Percentiles rank a stretch among this genome's conserved stretches.
Conservation (phyloP, 2,113 vertebrate species). For the Okapia johnstoni region DNA sequence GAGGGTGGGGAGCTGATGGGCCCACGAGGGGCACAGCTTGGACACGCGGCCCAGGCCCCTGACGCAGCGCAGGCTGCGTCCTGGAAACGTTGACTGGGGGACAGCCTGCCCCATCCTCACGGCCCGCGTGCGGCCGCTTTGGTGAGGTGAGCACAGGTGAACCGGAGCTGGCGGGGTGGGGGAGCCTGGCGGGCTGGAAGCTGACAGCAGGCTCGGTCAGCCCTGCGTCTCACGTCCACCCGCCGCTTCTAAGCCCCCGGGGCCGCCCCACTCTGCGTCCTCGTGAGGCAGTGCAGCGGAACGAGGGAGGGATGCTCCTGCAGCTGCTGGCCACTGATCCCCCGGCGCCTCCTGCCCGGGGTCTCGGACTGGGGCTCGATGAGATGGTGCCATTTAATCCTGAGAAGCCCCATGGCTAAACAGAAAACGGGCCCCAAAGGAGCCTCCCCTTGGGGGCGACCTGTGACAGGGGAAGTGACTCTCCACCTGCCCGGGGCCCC, state of each 20-base stretch:
- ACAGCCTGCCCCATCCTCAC: not conserved
- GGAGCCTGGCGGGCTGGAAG: not conserved
- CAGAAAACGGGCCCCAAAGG: fast-evolving
- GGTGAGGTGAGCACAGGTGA: not conserved
- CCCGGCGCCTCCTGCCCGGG: fast-evolving
- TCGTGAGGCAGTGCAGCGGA: fast-evolving
- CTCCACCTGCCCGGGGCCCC: fast-evolving
- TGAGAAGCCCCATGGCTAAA: fast-evolving
- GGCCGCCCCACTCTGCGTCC: too few relatives aligned
- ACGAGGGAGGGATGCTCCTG: fast-evolving
- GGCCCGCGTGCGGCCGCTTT: fast-evolving
- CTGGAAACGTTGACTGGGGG: fast-evolving
- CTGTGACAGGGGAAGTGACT: too few relatives aligned
- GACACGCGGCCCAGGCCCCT: fast-evolving
- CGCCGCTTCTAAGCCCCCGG: fast-evolving
- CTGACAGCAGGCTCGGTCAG: fast-evolving
- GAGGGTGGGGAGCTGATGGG: not conserved
- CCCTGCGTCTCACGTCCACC: fast-evolving
- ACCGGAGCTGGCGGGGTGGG: fast-evolving
- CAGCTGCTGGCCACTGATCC: fast-evolving
- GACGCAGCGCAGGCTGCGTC: fast-evolving
- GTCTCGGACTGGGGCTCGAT: too few relatives aligned
- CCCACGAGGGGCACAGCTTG: not conserved
- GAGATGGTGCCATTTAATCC: not conserved
- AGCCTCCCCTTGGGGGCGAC: not conserved